phyloP scores from a whole-genome alignment of 2,113 vertebrate species.

The Jaculus jaculus region DNA sequence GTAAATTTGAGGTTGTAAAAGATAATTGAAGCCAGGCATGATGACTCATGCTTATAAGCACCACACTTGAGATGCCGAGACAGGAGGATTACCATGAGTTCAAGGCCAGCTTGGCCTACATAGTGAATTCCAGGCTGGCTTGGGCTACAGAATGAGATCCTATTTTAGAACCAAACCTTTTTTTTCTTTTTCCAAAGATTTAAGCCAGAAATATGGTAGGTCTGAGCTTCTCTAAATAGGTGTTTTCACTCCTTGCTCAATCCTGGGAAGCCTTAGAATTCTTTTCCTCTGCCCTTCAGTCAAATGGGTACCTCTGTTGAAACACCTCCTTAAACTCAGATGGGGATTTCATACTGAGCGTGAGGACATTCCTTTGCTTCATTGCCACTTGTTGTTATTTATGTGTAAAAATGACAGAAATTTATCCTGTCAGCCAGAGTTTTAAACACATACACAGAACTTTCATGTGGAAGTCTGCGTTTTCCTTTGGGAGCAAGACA shows the following conservation, averaged over 20 bases:
- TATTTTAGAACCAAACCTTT: not conserved
- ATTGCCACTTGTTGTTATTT: constrained; percentile 51
- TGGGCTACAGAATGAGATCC: not conserved
- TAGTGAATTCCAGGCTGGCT: not conserved
- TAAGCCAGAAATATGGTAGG: not conserved
- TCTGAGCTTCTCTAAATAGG: not conserved
- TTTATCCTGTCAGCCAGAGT: constrained; percentile 72
- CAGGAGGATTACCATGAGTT: not conserved
- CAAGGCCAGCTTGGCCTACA: not conserved
- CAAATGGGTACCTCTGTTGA: constrained; percentile 35
- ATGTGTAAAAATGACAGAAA: constrained; percentile 65
- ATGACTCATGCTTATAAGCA: not conserved
- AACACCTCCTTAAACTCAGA: constrained; percentile 51
- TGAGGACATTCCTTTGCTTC: constrained; percentile 64
- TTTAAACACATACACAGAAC: constrained; percentile 79
- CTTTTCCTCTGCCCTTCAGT: not conserved
- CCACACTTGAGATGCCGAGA: not conserved
- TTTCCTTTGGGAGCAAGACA: constrained; percentile 72
- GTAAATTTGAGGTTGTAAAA: not conserved
- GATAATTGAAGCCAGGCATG: not conserved
- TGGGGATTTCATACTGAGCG: not conserved
- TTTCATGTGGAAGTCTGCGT: constrained; percentile 69
- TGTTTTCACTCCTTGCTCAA: not conserved
- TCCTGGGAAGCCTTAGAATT: not conserved
- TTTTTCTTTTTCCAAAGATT: not conserved